Evolutionary conservation across 2,888 invertebrate species (phyloP).

Genomic region (Malthinus flaveolus): DNA sequence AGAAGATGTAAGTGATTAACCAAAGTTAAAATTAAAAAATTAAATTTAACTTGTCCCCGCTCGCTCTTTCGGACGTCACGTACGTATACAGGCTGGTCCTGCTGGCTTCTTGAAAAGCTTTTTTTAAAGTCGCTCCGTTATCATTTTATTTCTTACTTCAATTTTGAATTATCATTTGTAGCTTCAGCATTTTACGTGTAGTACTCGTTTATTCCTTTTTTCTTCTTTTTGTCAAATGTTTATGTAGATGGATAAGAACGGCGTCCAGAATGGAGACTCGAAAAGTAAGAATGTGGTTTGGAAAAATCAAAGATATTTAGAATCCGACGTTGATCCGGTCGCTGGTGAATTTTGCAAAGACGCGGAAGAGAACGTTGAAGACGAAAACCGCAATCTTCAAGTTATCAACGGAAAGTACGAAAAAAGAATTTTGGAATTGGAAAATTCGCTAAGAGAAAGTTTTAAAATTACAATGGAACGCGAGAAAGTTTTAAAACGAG

Average conservation of each 20-base stretch:
- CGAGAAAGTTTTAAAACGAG: conserved; percentile 66
- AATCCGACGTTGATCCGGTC: no score
- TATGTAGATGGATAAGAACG: background rate
- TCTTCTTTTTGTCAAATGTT: conserved; percentile 13
- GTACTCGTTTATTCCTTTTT: background rate
- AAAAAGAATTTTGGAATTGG: conserved; percentile 65
- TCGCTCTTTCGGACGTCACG: conserved; percentile 18
- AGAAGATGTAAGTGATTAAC: conserved; percentile 46
- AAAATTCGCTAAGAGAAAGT: conserved; percentile 82
- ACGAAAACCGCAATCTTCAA: conserved; percentile 59
- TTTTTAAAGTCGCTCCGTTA: conserved; percentile 66
- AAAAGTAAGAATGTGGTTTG: background rate
- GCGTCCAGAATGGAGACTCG: background rate
- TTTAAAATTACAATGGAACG: conserved; percentile 71
- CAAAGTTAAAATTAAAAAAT: background rate
- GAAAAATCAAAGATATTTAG: background rate
- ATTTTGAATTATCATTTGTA: conserved; percentile 36
- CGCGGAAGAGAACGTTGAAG: conserved; percentile 59
- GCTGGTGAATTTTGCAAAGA: conserved; percentile 19
- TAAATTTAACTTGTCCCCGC: conserved; percentile 4
- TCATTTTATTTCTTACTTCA: conserved; percentile 40
- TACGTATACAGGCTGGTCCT: conserved; percentile 74
- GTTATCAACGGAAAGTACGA: conserved; percentile 64
- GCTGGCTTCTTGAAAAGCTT: conserved; percentile 94
- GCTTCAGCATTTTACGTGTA: conserved; percentile 8